Percentiles rank a stretch among this genome's conserved stretches.
Conservation (phyloP, 2,888 invertebrate species). For the Acanthosepion lycidas region DNA sequence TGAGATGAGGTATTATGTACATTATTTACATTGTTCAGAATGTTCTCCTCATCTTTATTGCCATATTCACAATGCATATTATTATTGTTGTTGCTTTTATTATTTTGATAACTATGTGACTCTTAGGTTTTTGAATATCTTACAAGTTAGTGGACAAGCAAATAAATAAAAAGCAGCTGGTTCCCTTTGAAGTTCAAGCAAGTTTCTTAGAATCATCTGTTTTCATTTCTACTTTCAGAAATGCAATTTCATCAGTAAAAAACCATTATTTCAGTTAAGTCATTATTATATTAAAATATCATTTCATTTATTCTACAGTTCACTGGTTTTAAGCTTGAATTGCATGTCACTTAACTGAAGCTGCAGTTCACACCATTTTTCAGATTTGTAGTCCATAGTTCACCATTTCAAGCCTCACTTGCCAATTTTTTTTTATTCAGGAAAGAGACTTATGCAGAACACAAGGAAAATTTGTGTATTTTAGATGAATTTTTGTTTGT, state of each 20-base stretch:
- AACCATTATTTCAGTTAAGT: background rate
- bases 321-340: background rate
- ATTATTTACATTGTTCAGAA: too few relatives aligned
- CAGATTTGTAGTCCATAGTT: conserved; percentile 34
- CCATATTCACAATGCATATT: too few relatives aligned
- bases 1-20: too few relatives aligned
- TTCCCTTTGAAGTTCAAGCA: background rate
- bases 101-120: too few relatives aligned
- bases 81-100: too few relatives aligned
- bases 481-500: background rate
- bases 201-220: background rate
- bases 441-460: background rate
- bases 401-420: conserved; percentile 34
- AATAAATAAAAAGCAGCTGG: background rate
- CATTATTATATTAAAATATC: background rate
- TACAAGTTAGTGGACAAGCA: background rate
- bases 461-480: background rate
- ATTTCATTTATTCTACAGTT: background rate
- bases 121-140: too few relatives aligned
- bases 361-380: background rate
- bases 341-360: background rate
- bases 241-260: background rate
- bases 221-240: background rate
- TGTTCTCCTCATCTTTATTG: too few relatives aligned
- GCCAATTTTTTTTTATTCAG: background rate